These are phyloP conservation scores for Phoeniculus purpureus DNA, from an alignment of 2,797 vertebrate species.

Conservation along the genomic window DNA sequence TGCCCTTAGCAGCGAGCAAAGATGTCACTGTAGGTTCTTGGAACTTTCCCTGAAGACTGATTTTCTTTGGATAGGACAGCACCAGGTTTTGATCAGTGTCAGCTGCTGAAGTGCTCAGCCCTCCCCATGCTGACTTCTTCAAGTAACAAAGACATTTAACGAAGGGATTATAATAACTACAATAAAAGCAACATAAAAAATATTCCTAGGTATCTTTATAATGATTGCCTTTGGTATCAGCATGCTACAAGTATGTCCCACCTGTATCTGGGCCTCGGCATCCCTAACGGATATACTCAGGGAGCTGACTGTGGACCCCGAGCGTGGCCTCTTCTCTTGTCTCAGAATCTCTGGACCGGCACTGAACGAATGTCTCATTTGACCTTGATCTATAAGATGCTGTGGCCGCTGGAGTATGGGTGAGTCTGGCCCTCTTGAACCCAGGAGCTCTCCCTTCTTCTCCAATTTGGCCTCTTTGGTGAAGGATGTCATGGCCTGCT, in stretches of 20 bases:
- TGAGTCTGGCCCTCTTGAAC: conserved; percentile 76
- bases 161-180: not conserved
- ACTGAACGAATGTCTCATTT: conserved; percentile 93
- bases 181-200: not conserved
- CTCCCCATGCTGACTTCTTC: not conserved
- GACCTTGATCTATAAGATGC: conserved; percentile 89
- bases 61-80: not conserved
- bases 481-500: conserved; percentile 86
- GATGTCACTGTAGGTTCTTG: not conserved
- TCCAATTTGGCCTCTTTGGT: conserved; percentile 85
- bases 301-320: conserved; percentile 91
- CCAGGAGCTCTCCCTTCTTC: conserved; percentile 75
- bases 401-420: conserved; percentile 89
- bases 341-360: conserved; percentile 92
- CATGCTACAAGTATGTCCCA: conserved; percentile 45
- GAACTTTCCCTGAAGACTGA: not conserved
- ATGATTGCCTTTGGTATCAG: not conserved
- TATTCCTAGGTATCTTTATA: not conserved
- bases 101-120: not conserved
- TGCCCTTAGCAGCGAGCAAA: not conserved
- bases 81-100: not conserved
- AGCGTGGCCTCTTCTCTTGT: conserved; percentile 90
- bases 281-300: conserved; percentile 89
- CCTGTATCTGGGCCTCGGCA: conserved; percentile 95
- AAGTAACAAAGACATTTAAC: not conserved